Evolutionary conservation across 2,888 invertebrate species (phyloP), one percentile per base, ranked within the genome.

Genomic region (Anthophora plumipes): DNA sequence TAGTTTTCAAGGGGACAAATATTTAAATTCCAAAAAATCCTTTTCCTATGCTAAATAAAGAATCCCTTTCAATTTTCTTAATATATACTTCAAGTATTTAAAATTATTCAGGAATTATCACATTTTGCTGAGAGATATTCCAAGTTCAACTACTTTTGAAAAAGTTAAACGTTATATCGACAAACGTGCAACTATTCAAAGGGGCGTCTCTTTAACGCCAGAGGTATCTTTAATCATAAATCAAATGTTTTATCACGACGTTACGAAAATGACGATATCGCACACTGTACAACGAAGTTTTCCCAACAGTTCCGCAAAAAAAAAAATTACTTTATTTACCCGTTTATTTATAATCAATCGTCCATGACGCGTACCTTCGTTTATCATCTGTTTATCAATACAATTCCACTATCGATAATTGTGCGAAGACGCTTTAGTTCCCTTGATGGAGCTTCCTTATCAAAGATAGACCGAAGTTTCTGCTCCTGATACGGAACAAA

Each of bases 391-490:
- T 75, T 69, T 57, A 57, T 31, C 31, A 31, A 4, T 77, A 74
- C 43, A 39, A 41, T 31, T 31, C 9, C 69, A 54, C 63, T 87
- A 80, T 82, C 80, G 55, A 73, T 71, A 70, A 76, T 71, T 71
- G 59, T 50, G 55, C 63, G 59, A 61, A 78, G 41, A 41, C 52
- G 22, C 17, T 59, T 43, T 41, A 74, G 67, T 52, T 76, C 70
- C 50, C 22, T 31, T 46, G 37, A 20, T 60, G 72, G 14, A 66
- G 39, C 14, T 39, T 14, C 22, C 68, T 86, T 87, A 87, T 87
- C 87, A 57, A 17, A 66, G 73, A 82, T 81, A 85, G 63, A 59
- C n/a, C n/a, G 22, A 52, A 11, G 72, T 60, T 86, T 82, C 61
- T 80, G 69, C 31, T 76, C 71, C 60, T 50, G 82, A 85, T 79